Conservation (phyloP, 2,113 vertebrate species). For the Heterochromis multidens region DNA sequence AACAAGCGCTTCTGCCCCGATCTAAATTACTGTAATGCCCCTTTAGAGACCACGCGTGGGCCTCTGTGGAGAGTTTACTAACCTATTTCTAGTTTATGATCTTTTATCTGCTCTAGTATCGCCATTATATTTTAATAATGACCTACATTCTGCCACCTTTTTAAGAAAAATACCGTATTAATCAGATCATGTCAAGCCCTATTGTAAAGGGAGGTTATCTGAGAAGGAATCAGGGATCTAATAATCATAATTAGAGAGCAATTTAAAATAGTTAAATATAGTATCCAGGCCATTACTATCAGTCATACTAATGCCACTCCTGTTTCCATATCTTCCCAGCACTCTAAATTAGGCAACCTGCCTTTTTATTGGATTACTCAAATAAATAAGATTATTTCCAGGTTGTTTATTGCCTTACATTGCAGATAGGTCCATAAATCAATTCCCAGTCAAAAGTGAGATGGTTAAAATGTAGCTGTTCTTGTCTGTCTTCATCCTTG, state of each 20-base stretch:
- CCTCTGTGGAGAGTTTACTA: constrained; percentile 1
- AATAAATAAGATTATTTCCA: not conserved
- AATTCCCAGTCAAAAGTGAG: not conserved
- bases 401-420: not conserved
- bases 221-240: not conserved
- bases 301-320: not conserved
- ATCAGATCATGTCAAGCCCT: not conserved
- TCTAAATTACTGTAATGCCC: constrained; percentile 16
- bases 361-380: not conserved
- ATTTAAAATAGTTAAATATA: constrained; percentile 22
- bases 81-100: not conserved
- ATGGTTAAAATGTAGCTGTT: constrained; percentile 33
- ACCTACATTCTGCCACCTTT: not conserved
- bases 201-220: not conserved
- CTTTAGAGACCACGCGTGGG: constrained; percentile 3
- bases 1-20: not conserved
- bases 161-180: not conserved
- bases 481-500: not conserved
- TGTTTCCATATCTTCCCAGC: not conserved
- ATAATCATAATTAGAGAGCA: constrained; percentile 9
- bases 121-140: not conserved
- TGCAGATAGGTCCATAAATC: not conserved
- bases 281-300: constrained; percentile 1
- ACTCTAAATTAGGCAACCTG: not conserved
- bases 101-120: not conserved